phyloP scores from a whole-genome alignment of 2,113 vertebrate genomes.

The Numida meleagris region DNA sequence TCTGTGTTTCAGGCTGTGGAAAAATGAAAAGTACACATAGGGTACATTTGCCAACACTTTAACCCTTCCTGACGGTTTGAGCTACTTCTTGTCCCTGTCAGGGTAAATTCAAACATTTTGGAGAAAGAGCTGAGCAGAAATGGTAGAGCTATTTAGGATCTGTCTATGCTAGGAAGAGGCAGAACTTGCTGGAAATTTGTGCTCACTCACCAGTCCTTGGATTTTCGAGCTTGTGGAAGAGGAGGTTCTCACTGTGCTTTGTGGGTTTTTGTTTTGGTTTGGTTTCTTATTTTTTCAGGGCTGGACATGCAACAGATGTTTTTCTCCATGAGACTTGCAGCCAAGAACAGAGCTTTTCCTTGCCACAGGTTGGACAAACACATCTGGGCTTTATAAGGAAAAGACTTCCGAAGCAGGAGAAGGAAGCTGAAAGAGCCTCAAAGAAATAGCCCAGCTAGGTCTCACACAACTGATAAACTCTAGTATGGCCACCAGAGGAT shows the following conservation, averaged over 20 bases:
- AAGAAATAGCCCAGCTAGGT: not conserved
- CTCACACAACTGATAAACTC: not conserved
- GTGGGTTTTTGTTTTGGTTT: not conserved
- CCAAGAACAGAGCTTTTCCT: not conserved
- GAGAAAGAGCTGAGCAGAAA: not conserved
- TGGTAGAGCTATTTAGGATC: not conserved
- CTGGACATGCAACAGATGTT: not conserved
- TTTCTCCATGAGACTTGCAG: not conserved
- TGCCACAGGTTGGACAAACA: not conserved
- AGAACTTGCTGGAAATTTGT: constrained; percentile 46
- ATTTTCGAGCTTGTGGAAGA: constrained; percentile 6
- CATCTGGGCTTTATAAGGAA: not conserved
- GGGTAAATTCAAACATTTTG: not conserved
- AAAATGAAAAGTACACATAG: not conserved
- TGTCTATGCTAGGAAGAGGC: constrained; percentile 33
- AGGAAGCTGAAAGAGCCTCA: not conserved
- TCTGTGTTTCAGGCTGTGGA: not conserved
- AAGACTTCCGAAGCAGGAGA: not conserved
- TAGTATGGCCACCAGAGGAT: rapidly evolving
- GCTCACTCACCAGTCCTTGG: constrained; percentile 19
- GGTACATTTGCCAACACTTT: not conserved
- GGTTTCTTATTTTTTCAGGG: not conserved
- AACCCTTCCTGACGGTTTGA: not conserved
- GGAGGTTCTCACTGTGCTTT: constrained; percentile 38
- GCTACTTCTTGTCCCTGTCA: not conserved